Conservation (phyloP, 1,140 invertebrate genomes). For the Drosophila aff. region DNA sequence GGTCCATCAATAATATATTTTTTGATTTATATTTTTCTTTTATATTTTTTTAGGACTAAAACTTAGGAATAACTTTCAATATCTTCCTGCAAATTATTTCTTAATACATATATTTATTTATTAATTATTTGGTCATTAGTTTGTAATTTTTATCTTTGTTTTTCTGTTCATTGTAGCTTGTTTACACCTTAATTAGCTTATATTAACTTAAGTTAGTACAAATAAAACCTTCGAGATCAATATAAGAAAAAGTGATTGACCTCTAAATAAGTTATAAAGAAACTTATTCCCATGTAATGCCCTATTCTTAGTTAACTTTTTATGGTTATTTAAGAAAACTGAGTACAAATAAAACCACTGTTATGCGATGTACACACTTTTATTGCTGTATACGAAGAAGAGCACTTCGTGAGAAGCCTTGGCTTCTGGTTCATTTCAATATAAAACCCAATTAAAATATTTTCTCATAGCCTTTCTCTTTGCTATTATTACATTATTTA, state of each 20-base stretch:
- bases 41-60: too few relatives aligned
- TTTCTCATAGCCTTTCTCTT: conserved; percentile 3
- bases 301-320: too few relatives aligned
- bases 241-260: too few relatives aligned
- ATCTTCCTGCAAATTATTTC: too few relatives aligned
- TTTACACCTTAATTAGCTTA: not conserved
- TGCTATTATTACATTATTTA: not conserved
- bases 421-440: not conserved
- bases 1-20: too few relatives aligned
- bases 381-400: not conserved
- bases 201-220: not conserved
- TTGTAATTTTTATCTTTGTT: not conserved
- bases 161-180: not conserved
- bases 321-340: not conserved
- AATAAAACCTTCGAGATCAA: too few relatives aligned
- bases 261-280: too few relatives aligned
- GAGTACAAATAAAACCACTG: not conserved
- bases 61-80: too few relatives aligned
- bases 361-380: not conserved
- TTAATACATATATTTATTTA: too few relatives aligned
- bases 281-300: too few relatives aligned
- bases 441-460: conserved; percentile 4
- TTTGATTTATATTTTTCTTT: too few relatives aligned
- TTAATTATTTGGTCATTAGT: not conserved
- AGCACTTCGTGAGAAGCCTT: not conserved